Percentiles rank a stretch among this genome's conserved stretches.
phyloP scores from a whole-genome alignment of 2,113 vertebrate genomes.

The Hippocampus comes region DNA sequence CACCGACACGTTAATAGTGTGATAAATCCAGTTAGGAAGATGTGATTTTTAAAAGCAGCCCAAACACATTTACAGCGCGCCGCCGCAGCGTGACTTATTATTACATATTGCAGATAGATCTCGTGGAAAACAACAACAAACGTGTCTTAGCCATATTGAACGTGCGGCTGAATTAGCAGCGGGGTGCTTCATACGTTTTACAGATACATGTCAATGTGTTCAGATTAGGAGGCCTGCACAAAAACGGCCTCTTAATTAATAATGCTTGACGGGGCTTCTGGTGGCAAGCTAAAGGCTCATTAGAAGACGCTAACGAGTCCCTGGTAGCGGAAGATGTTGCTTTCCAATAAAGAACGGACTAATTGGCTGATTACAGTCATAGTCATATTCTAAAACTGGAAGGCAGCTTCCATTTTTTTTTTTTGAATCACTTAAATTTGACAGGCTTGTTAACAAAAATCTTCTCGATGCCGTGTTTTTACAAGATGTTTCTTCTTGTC shows the following conservation, averaged over 20 bases:
- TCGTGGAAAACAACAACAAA: slow-evolving; percentile 7
- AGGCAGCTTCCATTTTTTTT: too few relatives aligned
- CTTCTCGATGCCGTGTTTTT: too few relatives aligned
- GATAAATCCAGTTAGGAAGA: slow-evolving; percentile 34
- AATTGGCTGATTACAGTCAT: slow-evolving; percentile 68
- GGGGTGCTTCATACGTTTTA: slow-evolving; percentile 18
- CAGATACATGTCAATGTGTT: slow-evolving; percentile 50
- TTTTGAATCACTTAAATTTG: too few relatives aligned
- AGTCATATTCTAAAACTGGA: slow-evolving; percentile 13
- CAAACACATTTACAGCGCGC: slow-evolving; percentile 15
- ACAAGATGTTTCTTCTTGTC: too few relatives aligned
- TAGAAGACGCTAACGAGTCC: slow-evolving; percentile 67
- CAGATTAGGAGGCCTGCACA: slow-evolving; percentile 52
- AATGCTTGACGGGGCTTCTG: slow-evolving; percentile 63
- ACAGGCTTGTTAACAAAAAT: too few relatives aligned
- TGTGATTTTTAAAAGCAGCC: slow-evolving; percentile 35
- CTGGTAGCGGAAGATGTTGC: slow-evolving; percentile 55
- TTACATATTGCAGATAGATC: slow-evolving; percentile 1
- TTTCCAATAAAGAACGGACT: slow-evolving; percentile 64
- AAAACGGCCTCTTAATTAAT: slow-evolving; percentile 65
- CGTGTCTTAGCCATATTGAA: neutral
- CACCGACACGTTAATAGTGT: slow-evolving; percentile 45
- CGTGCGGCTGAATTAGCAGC: slow-evolving; percentile 5
- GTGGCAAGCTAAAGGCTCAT: slow-evolving; percentile 66
- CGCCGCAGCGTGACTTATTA: slow-evolving; percentile 8